Evolutionary conservation across 2,797 vertebrate species (phyloP).

Genomic region (Parauchenoglanis punctatus): DNA sequence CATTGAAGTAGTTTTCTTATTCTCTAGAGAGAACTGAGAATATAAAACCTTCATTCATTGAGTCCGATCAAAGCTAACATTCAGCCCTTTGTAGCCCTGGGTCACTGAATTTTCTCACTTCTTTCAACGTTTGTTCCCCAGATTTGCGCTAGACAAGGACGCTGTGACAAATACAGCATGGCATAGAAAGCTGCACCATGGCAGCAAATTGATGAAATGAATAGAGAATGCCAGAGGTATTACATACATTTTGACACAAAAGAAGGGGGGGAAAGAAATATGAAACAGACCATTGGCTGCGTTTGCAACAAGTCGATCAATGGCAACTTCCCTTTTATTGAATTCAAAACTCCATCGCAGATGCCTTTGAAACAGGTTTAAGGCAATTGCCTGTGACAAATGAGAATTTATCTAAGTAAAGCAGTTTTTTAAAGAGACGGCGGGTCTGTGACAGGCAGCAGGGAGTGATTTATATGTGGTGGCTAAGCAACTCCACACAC

Average conservation of each 20-base stretch:
- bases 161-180: slow-evolving; percentile 50
- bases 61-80: slow-evolving; percentile 30
- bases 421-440: slow-evolving; percentile 73
- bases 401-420: slow-evolving; percentile 81
- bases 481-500: slow-evolving; percentile 56
- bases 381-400: slow-evolving; percentile 79
- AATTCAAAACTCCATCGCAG: slow-evolving; percentile 70
- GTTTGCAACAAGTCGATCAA: slow-evolving; percentile 80
- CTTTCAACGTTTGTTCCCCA: slow-evolving; percentile 49
- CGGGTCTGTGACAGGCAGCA: slow-evolving; percentile 72
- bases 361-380: slow-evolving; percentile 77
- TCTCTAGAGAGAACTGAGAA: neutral
- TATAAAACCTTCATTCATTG: slow-evolving; percentile 8
- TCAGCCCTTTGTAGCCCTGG: slow-evolving; percentile 36
- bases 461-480: slow-evolving; percentile 76
- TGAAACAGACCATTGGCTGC: slow-evolving; percentile 57
- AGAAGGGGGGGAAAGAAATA: slow-evolving; percentile 40
- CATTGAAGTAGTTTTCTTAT: neutral
- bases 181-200: slow-evolving; percentile 47
- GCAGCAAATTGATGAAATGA: slow-evolving; percentile 55
- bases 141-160: slow-evolving; percentile 51
- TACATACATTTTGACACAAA: slow-evolving; percentile 54
- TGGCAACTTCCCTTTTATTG: slow-evolving; percentile 74
- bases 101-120: slow-evolving; percentile 42
- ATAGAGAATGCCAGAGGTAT: slow-evolving; percentile 53